Base-by-base conservation (phyloP, 2,797 vertebrate species). In the Luscinia luscinia region DNA sequence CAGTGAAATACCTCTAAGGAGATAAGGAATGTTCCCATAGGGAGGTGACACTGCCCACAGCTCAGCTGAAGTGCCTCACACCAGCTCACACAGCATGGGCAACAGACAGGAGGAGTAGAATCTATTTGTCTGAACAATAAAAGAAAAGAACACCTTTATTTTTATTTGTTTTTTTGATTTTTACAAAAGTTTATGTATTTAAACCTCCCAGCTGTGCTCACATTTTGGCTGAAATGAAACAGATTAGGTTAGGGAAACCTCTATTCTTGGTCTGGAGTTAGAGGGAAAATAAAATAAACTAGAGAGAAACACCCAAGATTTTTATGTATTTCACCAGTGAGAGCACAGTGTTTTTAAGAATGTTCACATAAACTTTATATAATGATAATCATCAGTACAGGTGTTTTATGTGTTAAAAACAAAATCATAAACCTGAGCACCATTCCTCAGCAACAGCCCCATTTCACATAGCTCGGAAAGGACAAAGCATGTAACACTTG, bases 21-120 rank as follows among this genome's bases (percentile, higher is more conserved):
- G 40, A 52, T 40, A 18, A 58, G 16, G 67, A 52, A 20, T 6
- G 9, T 59, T 72, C 45, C 40, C 0, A 0, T 2, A 7, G 52
- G n/a, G 36, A 46, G 28, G 52, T 59, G 20, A 74, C 24, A 3
- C 0, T 0, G 27, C 43, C 6, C 15, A 40, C 26, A 48, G 84
- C 26, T 52, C 49, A 58, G 51, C 32, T 51, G 20, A 28, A 45
- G 27, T 45, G 38, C 28, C 11, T 73, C 84, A 22, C 51, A 28
- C 19, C 51, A 58, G 20, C 0, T 0, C 45, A 24, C 20, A 23
- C 3, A 24, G 28, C 67, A 24, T 17, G 68, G 68, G 38, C 61
- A 59, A 12, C n/a, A 66, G 8, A 45, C 16, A 46, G 68, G n/a
- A 57, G 40, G 52, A 59, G 21, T 6, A 59, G 24, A 52, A 52